Conservation (phyloP, 1,140 invertebrate genomes). For the Tetraneura akinire region DNA sequence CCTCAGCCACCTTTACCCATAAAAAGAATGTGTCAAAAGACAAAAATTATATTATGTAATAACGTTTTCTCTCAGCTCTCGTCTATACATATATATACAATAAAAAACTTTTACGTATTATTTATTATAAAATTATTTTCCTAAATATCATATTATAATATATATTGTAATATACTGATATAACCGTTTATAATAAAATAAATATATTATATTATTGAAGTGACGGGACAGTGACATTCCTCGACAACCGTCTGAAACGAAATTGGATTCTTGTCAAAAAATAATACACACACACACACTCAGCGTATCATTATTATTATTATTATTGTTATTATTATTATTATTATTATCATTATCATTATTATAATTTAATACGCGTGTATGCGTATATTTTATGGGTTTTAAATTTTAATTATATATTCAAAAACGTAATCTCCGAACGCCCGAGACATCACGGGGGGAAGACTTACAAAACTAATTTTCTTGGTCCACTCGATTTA, state of each 20-base stretch:
- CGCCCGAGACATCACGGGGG: neutral
- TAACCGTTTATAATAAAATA: neutral
- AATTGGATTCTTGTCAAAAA: conserved; percentile 47
- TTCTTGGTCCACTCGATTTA: conserved; percentile 27
- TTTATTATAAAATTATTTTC: conserved; percentile 27
- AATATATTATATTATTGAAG: neutral
- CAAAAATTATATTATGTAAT: neutral
- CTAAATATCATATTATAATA: too few relatives aligned
- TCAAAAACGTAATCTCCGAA: conserved; percentile 31
- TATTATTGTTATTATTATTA: too few relatives aligned
- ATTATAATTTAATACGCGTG: neutral
- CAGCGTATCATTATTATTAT: conserved; percentile 1
- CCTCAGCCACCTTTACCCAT: too few relatives aligned
- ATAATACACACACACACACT: neutral
- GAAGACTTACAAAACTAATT: conserved; percentile 14
- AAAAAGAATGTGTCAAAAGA: conserved; percentile 29
- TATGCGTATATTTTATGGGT: conserved; percentile 18
- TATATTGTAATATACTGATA: neutral
- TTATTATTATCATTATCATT: conserved; percentile 11
- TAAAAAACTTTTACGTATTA: neutral
- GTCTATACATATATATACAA: neutral
- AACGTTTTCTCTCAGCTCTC: neutral
- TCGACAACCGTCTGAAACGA: conserved; percentile 32
- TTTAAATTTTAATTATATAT: conserved; percentile 50
- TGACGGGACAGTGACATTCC: conserved; percentile 26